Evolutionary conservation across 2,888 invertebrate genomes (phyloP), one percentile per base, ranked within the genome.

Genomic region (Drosophila demipolita): DNA sequence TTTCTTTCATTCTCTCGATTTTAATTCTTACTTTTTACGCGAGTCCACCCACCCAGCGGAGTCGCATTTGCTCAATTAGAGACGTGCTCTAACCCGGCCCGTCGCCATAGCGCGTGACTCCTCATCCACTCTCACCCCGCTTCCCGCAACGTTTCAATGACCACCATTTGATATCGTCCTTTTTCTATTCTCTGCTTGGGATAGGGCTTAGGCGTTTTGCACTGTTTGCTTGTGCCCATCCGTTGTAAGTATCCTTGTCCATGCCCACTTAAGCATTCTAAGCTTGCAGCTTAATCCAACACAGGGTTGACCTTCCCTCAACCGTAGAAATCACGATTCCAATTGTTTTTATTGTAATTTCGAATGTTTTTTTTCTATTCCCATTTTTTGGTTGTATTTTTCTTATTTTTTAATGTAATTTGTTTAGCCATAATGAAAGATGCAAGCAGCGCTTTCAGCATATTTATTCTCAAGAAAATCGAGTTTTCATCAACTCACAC

Each of bases 201-300:
- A 83, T 73, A 73, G 76, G 74, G 83, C 77, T 83, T 79, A 86
- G 74, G 72, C 82, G 48, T 74, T 70, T 70, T 69, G 50, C 62
- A n/a, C 49, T 58, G 61, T 54, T 73, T 80, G 66, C 66, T 79
- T 80, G 73, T 29, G 38, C 42, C 50, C 64, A 67, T 40, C 66
- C 67, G 50, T 54, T 74, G 50, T 78, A 75, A 67, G 68, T 69
- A 78, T 79, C 75, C 75, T 67, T 68, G 73, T 75, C 80, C 79
- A 68, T 73, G 83, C 62, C 78, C 89, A 89, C 87, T 89, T 87
- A 89, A 87, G 76, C 85, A 87, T 89, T 83, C 85, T 85, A 89
- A 89, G 87, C 87, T 72, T 66, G 67, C 70, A 62, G 78, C 80
- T 83, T 87, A 89, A 87, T 89, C 87, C 80, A 57, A 63, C 75